Evolutionary conservation across 2,888 invertebrate species (phyloP), one percentile per base, ranked within the genome.

Genomic region (Luperina nickerlii): DNA sequence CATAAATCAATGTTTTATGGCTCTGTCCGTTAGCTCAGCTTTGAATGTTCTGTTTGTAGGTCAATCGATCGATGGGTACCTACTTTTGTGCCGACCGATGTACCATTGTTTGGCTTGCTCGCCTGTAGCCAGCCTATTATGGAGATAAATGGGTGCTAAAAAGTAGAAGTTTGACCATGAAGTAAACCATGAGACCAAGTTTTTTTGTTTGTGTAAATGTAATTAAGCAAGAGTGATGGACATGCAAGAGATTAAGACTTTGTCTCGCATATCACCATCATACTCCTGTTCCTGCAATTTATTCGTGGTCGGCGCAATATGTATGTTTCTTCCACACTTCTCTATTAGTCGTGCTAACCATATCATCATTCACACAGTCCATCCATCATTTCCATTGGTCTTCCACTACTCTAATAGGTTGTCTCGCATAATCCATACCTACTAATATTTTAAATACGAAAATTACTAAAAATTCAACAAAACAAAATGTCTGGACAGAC

Each of bases 1-100:
- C 60, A 85, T 85, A 77, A 85, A 85, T 85, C 82, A 82, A 79
- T 82, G 74, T 83, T 82, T 85, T 79, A 78, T 75, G 71, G 72
- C 63, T 15, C 74, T 62, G 75, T 69, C 57, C 42, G 68, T 78
- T 71, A 65, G 74, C 75, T 71, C 42, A 76, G 75, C 63, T 70
- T 69, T 67, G 69, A 80, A 76, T 78, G 76, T 79, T 82, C 74
- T 69, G 77, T 88, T 86, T 88, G 73, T 88, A 79, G 88, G 88
- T 86, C 88, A 88, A 83, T 70, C 87, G 84, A 88, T 88, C 84
- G 84, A 45, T 51, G 63, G 63, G 63, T 74, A 84, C 63, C 63
- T 32, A 63, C 72, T 82, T 87, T 77, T 79, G 67, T 78, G 68
- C 60, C 38, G 72, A 66, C 70, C 73, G 70, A 63, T 67, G 74